These are phyloP conservation scores for Lasioglossum marginatum DNA, from an alignment of 2,888 invertebrate genomes.

Conservation along the genomic window DNA sequence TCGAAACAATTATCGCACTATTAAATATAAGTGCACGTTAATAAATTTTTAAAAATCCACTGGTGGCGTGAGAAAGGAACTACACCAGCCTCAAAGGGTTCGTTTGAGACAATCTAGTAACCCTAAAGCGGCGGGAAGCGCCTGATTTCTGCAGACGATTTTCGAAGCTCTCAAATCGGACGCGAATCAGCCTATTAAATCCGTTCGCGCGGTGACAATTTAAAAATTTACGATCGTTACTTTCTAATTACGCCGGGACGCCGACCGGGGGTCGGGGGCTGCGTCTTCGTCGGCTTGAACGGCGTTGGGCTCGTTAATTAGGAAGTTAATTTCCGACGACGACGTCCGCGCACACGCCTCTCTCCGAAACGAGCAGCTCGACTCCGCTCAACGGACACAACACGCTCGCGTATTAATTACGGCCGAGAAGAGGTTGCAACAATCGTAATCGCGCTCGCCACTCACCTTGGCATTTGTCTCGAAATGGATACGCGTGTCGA, in stretches of 20 bases:
- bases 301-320: slow-evolving; percentile 62
- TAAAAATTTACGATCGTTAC: slow-evolving; percentile 51
- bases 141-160: neutral
- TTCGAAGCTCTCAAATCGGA: neutral
- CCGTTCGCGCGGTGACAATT: slow-evolving; percentile 32
- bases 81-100: neutral
- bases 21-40: neutral
- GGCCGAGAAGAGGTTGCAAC: slow-evolving; percentile 56
- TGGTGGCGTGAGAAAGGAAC: neutral
- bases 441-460: slow-evolving; percentile 67
- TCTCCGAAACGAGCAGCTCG: slow-evolving; percentile 4
- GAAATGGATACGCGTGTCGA: slow-evolving; percentile 77
- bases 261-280: neutral
- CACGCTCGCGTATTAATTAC: slow-evolving; percentile 75
- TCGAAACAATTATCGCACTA: neutral
- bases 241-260: slow-evolving; percentile 50
- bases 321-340: slow-evolving; percentile 51
- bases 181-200: slow-evolving; percentile 42
- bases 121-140: neutral
- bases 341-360: slow-evolving; percentile 30
- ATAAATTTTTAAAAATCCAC: neutral
- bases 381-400: slow-evolving; percentile 3
- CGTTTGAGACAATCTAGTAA: neutral
- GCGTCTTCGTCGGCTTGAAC: slow-evolving; percentile 42
- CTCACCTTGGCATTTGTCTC: slow-evolving; percentile 81